These are phyloP conservation scores for Leptura quadrifasciata DNA, from an alignment of 2,888 invertebrate species.

Conservation along the genomic window DNA sequence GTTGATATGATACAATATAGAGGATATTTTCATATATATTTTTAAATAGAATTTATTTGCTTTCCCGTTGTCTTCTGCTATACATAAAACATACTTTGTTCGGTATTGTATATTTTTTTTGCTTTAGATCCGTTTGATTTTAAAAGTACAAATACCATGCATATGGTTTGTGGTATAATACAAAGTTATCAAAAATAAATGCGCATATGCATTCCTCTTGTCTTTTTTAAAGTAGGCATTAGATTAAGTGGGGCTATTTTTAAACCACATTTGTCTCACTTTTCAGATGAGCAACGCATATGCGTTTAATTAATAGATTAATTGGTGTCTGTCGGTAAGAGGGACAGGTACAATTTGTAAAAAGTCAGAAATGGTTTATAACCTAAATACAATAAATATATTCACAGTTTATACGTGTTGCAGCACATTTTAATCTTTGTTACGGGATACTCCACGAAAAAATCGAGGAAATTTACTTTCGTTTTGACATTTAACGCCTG, in stretches of 20 bases:
- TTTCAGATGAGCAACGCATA: constrained; percentile 4
- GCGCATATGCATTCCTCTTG: neutral
- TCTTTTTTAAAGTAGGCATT: constrained; percentile 5
- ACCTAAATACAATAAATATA: neutral
- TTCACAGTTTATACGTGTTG: constrained; percentile 11
- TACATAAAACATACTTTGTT: constrained; percentile 21
- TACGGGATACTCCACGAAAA: neutral
- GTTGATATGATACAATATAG: constrained; percentile 58
- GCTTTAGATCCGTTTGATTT: constrained; percentile 9
- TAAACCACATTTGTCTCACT: constrained; percentile 16
- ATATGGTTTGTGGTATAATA: neutral
- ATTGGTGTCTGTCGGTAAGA: neutral
- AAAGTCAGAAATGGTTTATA: constrained; percentile 18
- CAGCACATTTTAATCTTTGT: neutral
- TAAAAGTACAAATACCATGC: neutral
- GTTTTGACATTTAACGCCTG: too few species aligned
- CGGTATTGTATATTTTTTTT: constrained; percentile 21
- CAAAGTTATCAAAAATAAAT: neutral
- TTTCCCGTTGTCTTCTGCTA: constrained; percentile 16
- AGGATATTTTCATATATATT: constrained; percentile 55
- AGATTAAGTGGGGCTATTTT: constrained; percentile 16
- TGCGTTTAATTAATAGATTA: constrained; percentile 23
- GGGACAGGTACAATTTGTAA: constrained; percentile 24
- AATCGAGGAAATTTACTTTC: neutral
- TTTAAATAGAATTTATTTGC: constrained; percentile 37